Evolutionary conservation across 1,140 invertebrate genomes (phyloP).

Genomic region (Ceratina australensis): DNA sequence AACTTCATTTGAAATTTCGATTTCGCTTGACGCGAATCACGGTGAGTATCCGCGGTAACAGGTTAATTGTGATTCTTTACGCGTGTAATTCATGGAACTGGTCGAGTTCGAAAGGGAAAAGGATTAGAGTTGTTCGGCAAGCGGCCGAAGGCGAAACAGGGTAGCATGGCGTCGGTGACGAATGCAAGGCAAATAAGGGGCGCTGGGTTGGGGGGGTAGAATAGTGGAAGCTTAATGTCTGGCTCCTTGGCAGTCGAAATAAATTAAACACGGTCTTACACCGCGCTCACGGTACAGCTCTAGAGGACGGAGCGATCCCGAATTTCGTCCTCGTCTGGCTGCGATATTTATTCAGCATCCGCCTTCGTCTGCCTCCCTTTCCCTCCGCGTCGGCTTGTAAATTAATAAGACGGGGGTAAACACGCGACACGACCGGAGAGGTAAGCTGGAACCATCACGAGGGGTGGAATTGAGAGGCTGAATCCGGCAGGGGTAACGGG

Average conservation of each 20-base stretch:
- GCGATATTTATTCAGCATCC: slow-evolving; percentile 64
- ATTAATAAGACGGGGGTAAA: slow-evolving; percentile 67
- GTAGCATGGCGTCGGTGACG: slow-evolving; percentile 45
- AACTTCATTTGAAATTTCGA: no score
- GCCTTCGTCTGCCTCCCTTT: slow-evolving; percentile 21
- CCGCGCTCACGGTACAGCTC: slow-evolving; percentile 36
- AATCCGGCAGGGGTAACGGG: slow-evolving; percentile 24
- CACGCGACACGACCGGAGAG: slow-evolving; percentile 47
- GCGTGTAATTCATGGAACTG: slow-evolving; percentile 29
- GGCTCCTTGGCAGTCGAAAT: slow-evolving; percentile 64
- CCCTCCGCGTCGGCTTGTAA: slow-evolving; percentile 54
- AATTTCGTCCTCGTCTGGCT: slow-evolving; percentile 61
- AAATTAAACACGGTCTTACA: slow-evolving; percentile 69
- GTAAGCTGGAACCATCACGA: slow-evolving; percentile 39
- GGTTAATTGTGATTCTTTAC: neutral
- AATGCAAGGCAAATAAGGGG: slow-evolving; percentile 67
- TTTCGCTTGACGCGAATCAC: no score
- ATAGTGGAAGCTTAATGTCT: slow-evolving; percentile 63
- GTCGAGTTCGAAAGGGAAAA: slow-evolving; percentile 32
- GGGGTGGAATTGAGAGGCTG: slow-evolving; percentile 23
- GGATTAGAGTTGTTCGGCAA: slow-evolving; percentile 11
- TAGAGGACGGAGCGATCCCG: slow-evolving; percentile 44
- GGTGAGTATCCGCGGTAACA: neutral
- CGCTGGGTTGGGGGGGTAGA: slow-evolving; percentile 39
- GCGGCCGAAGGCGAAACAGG: slow-evolving; percentile 15